These are phyloP conservation scores for Cephus spinipes DNA, from an alignment of 2,888 invertebrate genomes.

Conservation along the genomic window DNA sequence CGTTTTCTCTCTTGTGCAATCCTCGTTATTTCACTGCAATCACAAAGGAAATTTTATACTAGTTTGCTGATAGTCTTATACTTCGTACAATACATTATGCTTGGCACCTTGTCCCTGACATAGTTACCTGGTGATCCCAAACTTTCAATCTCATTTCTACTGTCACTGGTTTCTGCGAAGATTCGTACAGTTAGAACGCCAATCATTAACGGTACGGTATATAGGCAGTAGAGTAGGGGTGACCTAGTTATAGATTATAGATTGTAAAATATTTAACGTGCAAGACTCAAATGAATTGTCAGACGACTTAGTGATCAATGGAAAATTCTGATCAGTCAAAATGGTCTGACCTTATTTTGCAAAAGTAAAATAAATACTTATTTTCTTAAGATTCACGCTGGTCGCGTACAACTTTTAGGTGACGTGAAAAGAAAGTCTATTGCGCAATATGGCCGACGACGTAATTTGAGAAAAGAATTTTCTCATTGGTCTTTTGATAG, in stretches of 20 bases:
- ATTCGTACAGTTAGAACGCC: constrained; percentile 22
- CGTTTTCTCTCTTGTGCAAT: constrained; percentile 24
- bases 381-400: background rate
- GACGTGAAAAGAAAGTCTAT: background rate
- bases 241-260: background rate
- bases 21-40: constrained; percentile 31
- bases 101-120: constrained; percentile 56
- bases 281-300: background rate
- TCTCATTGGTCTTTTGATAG: background rate
- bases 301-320: background rate
- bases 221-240: background rate
- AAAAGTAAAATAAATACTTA: background rate
- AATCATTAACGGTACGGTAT: background rate
- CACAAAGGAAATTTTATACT: constrained; percentile 31
- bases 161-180: constrained; percentile 32
- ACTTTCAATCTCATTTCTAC: constrained; percentile 63
- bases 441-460: background rate
- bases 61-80: constrained; percentile 27
- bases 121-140: constrained; percentile 56
- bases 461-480: background rate
- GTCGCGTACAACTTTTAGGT: background rate
- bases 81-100: constrained; percentile 29
- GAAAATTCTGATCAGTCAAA: background rate
- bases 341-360: background rate
- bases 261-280: background rate